Conservation (phyloP, 2,888 invertebrate species). For the Papilio elwesi region DNA sequence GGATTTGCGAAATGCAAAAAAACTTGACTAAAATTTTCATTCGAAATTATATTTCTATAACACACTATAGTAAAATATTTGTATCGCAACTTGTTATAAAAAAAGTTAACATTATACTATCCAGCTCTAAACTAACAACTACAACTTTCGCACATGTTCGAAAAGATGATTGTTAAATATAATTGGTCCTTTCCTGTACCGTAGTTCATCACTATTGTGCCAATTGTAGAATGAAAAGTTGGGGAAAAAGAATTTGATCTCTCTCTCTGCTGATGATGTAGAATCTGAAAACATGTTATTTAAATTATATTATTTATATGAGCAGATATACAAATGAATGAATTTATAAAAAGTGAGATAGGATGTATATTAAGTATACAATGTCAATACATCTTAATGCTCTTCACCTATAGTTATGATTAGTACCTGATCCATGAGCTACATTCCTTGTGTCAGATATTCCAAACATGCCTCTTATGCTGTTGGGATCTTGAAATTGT, state of each 20-base stretch:
- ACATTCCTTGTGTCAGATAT: constrained; percentile 97
- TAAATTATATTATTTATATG: constrained; percentile 10
- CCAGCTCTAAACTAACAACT: constrained; percentile 34
- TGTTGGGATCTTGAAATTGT: constrained; percentile 89
- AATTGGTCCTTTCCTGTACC: constrained; percentile 77
- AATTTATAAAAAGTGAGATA: neutral
- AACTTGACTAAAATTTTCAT: constrained; percentile 2
- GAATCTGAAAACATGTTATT: constrained; percentile 85
- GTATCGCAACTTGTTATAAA: constrained; percentile 12
- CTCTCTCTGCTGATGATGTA: constrained; percentile 87
- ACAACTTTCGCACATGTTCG: constrained; percentile 79
- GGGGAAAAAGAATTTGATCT: constrained; percentile 94
- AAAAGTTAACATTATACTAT: constrained; percentile 31
- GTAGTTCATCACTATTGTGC: constrained; percentile 83
- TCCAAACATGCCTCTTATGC: constrained; percentile 93
- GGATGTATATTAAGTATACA: too few species aligned
- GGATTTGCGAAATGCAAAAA: neutral
- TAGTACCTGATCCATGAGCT: constrained; percentile 94
- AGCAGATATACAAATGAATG: neutral
- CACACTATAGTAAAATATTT: constrained; percentile 19
- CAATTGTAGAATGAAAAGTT: constrained; percentile 89
- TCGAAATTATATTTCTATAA: constrained; percentile 57
- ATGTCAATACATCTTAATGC: too few species aligned
- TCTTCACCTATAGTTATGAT: neutral
- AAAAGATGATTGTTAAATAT: constrained; percentile 82